phyloP scores from a whole-genome alignment of 2,113 vertebrate species.

The Alosa alosa region DNA sequence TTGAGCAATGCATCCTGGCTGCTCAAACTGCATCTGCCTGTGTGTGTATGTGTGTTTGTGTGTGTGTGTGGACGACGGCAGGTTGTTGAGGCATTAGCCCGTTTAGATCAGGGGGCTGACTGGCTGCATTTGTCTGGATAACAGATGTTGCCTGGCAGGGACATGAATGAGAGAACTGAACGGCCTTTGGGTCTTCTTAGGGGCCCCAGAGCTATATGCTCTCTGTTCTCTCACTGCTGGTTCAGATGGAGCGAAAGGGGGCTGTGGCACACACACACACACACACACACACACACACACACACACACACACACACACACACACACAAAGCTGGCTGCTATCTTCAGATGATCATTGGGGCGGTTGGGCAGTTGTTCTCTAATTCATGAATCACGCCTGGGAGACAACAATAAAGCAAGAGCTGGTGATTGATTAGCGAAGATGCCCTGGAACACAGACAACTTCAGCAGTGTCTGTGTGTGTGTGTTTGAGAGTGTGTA shows the following conservation, averaged over 20 bases:
- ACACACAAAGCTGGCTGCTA: background rate
- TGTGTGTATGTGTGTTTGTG: conserved; percentile 18
- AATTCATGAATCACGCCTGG: background rate
- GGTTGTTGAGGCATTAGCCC: background rate
- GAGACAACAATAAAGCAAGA: background rate
- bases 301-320: background rate
- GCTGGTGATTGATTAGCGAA: background rate
- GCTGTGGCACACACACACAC: background rate
- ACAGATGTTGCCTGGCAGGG: conserved; percentile 8
- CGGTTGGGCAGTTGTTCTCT: background rate
- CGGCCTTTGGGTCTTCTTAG: background rate
- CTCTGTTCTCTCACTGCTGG: background rate
- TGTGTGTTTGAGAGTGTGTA: background rate
- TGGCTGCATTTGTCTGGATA: conserved; percentile 11
- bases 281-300: background rate
- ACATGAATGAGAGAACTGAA: background rate
- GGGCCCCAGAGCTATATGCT: background rate
- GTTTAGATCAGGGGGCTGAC: background rate
- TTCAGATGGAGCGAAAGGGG: background rate
- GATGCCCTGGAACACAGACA: background rate
- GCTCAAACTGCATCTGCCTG: background rate
- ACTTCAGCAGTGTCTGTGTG: background rate
- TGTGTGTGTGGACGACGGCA: background rate
- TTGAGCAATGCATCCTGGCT: conserved; percentile 33
- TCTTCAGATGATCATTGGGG: background rate